These are phyloP conservation scores for Azorinus chamasolen DNA, from an alignment of 2,888 invertebrate genomes.

Conservation along the genomic window DNA sequence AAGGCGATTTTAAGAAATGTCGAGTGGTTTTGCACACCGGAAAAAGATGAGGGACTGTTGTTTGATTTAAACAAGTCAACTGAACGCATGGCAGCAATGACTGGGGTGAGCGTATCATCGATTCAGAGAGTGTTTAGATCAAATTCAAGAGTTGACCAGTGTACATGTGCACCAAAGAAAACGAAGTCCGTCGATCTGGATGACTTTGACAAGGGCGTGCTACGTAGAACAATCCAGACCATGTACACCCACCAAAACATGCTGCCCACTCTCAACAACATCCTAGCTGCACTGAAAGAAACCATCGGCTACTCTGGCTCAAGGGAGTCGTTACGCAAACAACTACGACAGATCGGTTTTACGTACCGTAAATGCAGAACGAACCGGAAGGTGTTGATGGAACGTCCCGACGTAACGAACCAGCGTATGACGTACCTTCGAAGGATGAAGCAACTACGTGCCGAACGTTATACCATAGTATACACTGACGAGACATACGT, in stretches of 20 bases:
- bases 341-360: constrained; percentile 1
- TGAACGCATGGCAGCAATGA: too few species aligned
- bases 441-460: background rate
- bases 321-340: background rate
- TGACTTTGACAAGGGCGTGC: background rate
- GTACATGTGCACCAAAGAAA: too few species aligned
- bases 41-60: too few species aligned
- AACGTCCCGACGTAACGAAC: background rate
- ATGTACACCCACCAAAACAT: background rate
- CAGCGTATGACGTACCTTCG: background rate
- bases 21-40: too few species aligned
- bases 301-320: background rate
- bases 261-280: constrained; percentile 3
- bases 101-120: too few species aligned
- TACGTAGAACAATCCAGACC: background rate
- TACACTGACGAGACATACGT: constrained; percentile 19
- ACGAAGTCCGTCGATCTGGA: constrained; percentile 1
- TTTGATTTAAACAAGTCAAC: too few species aligned
- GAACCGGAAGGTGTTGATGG: constrained; percentile 5
- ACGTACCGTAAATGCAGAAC: background rate
- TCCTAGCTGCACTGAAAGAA: constrained; percentile 1
- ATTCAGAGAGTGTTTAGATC: too few species aligned
- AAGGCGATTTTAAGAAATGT: too few species aligned
- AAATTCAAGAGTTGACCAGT: too few species aligned
- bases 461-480: background rate